Evolutionary conservation across 2,797 vertebrate genomes (phyloP), one percentile per base, ranked within the genome.

Genomic region (Sebastes matsubarae): DNA sequence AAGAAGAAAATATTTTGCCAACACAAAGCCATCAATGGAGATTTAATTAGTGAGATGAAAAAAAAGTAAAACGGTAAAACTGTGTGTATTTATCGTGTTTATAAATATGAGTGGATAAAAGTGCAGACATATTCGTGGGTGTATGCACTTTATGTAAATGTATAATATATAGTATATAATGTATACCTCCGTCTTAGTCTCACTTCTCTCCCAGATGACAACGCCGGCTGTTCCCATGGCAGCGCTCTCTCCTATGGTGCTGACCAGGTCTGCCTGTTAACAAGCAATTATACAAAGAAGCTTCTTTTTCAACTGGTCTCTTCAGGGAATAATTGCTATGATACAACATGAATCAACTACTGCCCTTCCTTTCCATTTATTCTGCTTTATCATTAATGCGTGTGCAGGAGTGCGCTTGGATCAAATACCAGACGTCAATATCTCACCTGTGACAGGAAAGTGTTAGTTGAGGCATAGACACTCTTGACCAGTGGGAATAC

Each of bases 171-270:
- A 46, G 42, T 20, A 46, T 46, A 20, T 46, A 46, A 46, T 50
- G 24, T 63, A 8, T 92, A 95, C 94, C 92, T 94, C 94, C 2
- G 89, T 93, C 66, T 94, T 93, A 1, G 86, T 88, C 75, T 93
- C 93, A 68, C 87, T 91, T 90, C 87, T 95, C 77, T 94, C 94
- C 96, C 96, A 96, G 86, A 96, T 91, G 82, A 96, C 88, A 25
- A 96, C 93, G 59, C 96, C 96, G 4, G 95, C 94, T 73, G 95
- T 94, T 80, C 97, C 96, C 94, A 96, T 90, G 59, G 97, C 96
- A 77, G 96, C 97, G 29, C 96, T 97, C 90, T 97, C 96, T 84
- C 96, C 96, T 6, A 97, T 93, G 16, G 95, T 95, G 89, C 93
- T 95, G 86, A 96, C 94, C 88, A 97, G 90, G 87, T 97, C 96